Conservation (phyloP, 2,113 vertebrate genomes). For the Sceloporus undulatus region DNA sequence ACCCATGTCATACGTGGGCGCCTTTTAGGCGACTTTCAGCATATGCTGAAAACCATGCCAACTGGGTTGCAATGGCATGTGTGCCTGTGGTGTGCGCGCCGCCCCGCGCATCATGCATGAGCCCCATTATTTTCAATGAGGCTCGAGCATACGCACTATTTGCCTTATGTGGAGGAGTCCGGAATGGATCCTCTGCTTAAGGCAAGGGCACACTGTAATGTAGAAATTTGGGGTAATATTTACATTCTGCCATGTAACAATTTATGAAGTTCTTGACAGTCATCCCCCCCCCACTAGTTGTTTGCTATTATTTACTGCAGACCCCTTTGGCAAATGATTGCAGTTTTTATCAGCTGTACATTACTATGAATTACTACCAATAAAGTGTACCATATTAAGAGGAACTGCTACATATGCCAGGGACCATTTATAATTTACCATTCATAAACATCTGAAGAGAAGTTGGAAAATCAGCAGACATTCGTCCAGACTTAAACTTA, state of each 20-base stretch:
- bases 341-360: not conserved
- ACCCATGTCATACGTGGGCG: too few species aligned
- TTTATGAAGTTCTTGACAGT: not conserved
- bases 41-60: too few species aligned
- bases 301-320: too few species aligned
- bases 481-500: conserved; percentile 69
- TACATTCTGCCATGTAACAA: not conserved
- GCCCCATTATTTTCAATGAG: too few species aligned
- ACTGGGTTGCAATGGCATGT: too few species aligned
- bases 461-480: conserved; percentile 56
- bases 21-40: too few species aligned
- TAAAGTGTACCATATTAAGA: not conserved
- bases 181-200: too few species aligned
- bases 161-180: too few species aligned
- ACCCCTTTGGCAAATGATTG: not conserved
- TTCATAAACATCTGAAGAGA: conserved; percentile 66
- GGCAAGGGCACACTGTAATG: too few species aligned
- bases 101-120: too few species aligned
- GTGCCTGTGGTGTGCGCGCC: too few species aligned
- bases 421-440: conserved; percentile 74
- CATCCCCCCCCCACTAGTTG: not conserved
- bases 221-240: not conserved
- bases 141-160: too few species aligned
- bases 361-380: not conserved
- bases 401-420: conserved; percentile 11